Percentiles rank a stretch among this genome's conserved stretches.
Conservation (phyloP, 1,140 invertebrate genomes). For the Rhopalosiphum padi region DNA sequence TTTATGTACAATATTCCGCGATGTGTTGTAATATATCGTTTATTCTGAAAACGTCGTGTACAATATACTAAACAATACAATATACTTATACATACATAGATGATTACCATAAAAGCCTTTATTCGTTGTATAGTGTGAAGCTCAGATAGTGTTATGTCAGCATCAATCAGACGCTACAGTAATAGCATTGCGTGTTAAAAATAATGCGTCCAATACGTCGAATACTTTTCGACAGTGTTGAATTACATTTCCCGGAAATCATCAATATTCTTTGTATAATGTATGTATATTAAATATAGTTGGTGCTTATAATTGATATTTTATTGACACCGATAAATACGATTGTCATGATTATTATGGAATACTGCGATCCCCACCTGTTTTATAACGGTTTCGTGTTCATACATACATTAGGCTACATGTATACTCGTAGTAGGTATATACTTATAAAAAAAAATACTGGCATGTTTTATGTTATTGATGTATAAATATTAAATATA, state of each 20-base stretch:
- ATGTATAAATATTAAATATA: too few relatives aligned
- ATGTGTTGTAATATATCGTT: background rate
- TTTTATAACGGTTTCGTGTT: too few relatives aligned
- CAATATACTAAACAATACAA: background rate
- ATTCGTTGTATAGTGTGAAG: background rate
- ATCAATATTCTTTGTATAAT: too few relatives aligned
- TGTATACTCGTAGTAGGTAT: too few relatives aligned
- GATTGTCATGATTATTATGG: too few relatives aligned
- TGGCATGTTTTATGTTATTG: too few relatives aligned
- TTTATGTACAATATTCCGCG: background rate
- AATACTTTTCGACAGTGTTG: background rate
- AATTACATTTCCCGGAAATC: background rate
- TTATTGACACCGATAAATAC: background rate
- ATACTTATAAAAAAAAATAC: too few relatives aligned
- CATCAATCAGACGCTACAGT: background rate
- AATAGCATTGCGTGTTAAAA: background rate
- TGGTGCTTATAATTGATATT: background rate
- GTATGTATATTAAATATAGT: background rate
- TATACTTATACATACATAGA: background rate
- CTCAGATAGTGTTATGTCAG: background rate
- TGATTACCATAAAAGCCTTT: constrained; percentile 1
- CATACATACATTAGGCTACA: too few relatives aligned
- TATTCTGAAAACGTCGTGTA: background rate
- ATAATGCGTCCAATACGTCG: background rate
- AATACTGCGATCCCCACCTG: too few relatives aligned